phyloP scores from a whole-genome alignment of 37 sponge, comb jelly and placozoan species.

The Theonella swinhoei region DNA sequence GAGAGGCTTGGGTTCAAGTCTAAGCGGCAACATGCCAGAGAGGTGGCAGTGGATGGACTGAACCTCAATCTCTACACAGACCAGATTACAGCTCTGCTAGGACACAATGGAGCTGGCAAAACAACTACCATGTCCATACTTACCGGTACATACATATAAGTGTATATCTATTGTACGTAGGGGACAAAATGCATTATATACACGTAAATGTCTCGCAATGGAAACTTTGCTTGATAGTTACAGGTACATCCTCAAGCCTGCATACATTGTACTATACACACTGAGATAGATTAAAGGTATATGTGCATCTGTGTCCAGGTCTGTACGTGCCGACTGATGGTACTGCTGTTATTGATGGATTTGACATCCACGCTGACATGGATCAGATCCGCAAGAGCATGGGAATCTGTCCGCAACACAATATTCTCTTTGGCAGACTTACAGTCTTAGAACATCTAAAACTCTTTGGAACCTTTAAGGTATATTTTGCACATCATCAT shows the following conservation, averaged over 20 bases:
- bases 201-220: no score
- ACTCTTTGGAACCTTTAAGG: constrained; percentile 90
- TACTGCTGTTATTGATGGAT: constrained; percentile 80
- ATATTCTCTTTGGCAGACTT: constrained; percentile 91
- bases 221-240: no score
- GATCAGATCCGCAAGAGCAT: constrained; percentile 77
- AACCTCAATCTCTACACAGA: constrained; percentile 87
- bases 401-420: constrained; percentile 96
- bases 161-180: no score
- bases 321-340: constrained; percentile 83
- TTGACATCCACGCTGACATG: constrained; percentile 78
- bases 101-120: constrained; percentile 99
- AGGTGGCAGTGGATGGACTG: constrained; percentile 87
- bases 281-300: no score
- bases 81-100: constrained; percentile 95
- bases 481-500: background rate
- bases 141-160: no score
- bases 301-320: no score
- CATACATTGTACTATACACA: no score
- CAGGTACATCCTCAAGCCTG: no score
- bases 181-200: no score
- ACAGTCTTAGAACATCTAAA: constrained; percentile 94
- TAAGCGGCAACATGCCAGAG: background rate
- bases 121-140: constrained; percentile 98
- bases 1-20: background rate